Conservation (phyloP, 1,140 invertebrate genomes). For the Harpegnathos saltator region DNA sequence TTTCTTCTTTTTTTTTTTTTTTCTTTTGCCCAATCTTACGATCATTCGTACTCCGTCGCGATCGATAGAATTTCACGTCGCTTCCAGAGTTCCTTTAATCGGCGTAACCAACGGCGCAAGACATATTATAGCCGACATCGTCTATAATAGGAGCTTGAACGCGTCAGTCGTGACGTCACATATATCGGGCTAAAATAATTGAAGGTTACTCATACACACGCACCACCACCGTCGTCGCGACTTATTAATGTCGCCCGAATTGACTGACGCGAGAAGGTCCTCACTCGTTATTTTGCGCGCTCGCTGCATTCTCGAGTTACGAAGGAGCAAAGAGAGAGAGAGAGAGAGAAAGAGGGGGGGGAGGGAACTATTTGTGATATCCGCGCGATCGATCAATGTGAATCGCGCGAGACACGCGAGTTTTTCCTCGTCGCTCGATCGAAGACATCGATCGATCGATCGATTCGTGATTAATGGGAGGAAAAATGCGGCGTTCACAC, state of each 20-base stretch:
- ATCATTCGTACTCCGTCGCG: background rate
- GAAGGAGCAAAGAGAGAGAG: background rate
- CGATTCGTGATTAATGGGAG: background rate
- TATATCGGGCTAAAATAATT: background rate
- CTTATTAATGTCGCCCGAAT: conserved; percentile 24
- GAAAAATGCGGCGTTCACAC: background rate
- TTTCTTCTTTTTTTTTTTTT: background rate
- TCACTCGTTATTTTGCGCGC: background rate
- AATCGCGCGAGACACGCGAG: background rate
- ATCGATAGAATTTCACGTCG: background rate
- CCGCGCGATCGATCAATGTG: background rate
- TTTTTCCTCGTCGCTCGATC: conserved; percentile 1
- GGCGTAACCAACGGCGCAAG: background rate
- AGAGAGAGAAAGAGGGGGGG: background rate
- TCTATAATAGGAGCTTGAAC: background rate
- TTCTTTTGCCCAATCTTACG: background rate
- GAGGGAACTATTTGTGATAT: too few species aligned
- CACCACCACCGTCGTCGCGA: background rate
- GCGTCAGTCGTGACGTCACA: conserved; percentile 9
- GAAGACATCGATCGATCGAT: conserved; percentile 8
- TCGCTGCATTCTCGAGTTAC: background rate
- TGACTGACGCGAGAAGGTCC: background rate
- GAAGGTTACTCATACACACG: conserved; percentile 7
- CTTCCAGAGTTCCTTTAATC: background rate
- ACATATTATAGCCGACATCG: too few species aligned